Evolutionary conservation across 2,888 invertebrate species (phyloP).

Genomic region (Fragum whitleyi): DNA sequence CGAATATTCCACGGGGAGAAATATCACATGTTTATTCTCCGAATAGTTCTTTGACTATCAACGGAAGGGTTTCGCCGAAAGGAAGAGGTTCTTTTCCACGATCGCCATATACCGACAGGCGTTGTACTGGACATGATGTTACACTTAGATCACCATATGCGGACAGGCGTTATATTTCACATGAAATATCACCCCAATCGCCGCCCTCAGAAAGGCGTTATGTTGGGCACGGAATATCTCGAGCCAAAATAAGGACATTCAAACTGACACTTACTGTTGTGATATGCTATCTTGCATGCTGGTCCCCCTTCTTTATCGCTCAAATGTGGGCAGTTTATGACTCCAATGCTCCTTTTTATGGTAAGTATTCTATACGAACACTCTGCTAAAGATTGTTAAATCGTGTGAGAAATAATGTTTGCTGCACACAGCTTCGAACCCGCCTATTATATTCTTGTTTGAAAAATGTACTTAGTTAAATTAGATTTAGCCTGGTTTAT

Average conservation of each 20-base stretch:
- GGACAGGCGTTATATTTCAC: background rate
- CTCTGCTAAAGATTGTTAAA: no score
- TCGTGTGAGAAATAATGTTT: no score
- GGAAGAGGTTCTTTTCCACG: background rate
- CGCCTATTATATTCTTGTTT: no score
- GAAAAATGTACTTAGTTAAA: no score
- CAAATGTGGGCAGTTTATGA: slow-evolving; percentile 87
- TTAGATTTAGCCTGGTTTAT: no score
- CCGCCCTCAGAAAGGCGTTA: background rate
- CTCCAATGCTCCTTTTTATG: slow-evolving; percentile 66
- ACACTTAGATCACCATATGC: no score
- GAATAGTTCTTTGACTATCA: background rate
- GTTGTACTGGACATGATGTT: slow-evolving; percentile 36
- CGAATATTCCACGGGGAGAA: no score
- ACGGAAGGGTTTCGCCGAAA: background rate
- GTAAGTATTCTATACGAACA: no score
- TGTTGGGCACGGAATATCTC: slow-evolving; percentile 80
- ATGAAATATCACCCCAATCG: no score
- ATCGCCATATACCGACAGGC: background rate
- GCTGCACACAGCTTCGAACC: no score
- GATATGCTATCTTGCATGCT: slow-evolving; percentile 88
- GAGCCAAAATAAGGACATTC: slow-evolving; percentile 86
- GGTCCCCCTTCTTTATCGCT: slow-evolving; percentile 89
- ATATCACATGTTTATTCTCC: no score
- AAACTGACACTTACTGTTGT: slow-evolving; percentile 86